Evolutionary conservation across 2,797 vertebrate species (phyloP).

Genomic region (Sebastes elongatus): DNA sequence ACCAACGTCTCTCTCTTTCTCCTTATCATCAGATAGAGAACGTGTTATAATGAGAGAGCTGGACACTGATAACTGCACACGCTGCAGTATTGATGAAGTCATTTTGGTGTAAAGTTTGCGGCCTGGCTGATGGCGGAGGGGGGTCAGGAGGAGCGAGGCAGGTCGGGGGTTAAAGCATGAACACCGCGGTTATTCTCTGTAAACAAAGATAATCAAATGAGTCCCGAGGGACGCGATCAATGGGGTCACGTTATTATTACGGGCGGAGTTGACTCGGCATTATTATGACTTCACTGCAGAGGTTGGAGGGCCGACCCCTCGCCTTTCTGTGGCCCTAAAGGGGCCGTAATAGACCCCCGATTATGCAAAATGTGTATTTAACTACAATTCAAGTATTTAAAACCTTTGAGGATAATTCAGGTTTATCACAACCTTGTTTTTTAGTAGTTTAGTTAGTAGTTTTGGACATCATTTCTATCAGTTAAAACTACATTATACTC

Average conservation of each 20-base stretch:
- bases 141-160: background rate
- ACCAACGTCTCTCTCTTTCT: background rate
- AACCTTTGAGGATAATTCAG: no score
- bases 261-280: background rate
- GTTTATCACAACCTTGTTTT: no score
- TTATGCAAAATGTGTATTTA: no score
- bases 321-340: background rate
- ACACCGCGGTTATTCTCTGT: background rate
- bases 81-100: slow-evolving; percentile 17
- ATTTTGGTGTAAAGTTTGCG: slow-evolving; percentile 1
- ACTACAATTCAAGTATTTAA: no score
- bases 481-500: no score
- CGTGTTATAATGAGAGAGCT: slow-evolving; percentile 2
- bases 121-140: background rate
- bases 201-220: slow-evolving; percentile 6
- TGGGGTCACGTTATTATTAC: background rate
- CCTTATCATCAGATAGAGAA: background rate
- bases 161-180: background rate
- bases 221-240: background rate
- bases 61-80: background rate
- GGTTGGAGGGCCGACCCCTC: background rate
- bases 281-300: background rate
- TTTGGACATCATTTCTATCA: no score
- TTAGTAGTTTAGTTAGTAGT: no score
- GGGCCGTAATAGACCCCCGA: background rate